A percentile compares a stretch with the other conserved stretches of the same genome.
Conservation (phyloP, 1,140 invertebrate genomes). For the Zaprionus taronus region DNA sequence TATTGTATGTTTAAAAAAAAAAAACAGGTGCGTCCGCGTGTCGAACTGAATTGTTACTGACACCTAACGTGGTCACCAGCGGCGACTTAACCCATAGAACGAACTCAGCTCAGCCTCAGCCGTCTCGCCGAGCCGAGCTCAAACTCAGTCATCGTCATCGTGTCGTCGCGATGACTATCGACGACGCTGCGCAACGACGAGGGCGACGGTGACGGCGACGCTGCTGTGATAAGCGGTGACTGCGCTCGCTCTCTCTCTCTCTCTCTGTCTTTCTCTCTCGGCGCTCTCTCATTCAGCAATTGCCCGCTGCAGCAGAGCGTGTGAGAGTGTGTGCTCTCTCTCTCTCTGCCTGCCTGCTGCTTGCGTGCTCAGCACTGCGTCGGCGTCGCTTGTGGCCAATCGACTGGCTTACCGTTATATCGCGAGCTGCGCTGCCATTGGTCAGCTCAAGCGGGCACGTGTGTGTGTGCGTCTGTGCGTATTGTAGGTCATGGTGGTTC, state of each 20-base stretch:
- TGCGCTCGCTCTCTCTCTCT: slow-evolving; percentile 5
- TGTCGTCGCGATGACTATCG: slow-evolving; percentile 23
- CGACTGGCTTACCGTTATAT: slow-evolving; percentile 34
- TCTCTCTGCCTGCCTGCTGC: slow-evolving; percentile 17
- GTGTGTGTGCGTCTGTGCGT: neutral
- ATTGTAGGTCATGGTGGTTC: slow-evolving; percentile 51
- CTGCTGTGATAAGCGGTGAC: slow-evolving; percentile 35
- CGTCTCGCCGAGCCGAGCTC: slow-evolving; percentile 38
- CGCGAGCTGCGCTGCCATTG: slow-evolving; percentile 23
- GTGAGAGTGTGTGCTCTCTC: neutral
- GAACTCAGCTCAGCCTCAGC: slow-evolving; percentile 1
- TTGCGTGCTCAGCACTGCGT: slow-evolving; percentile 10
- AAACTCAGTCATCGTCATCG: slow-evolving; percentile 32
- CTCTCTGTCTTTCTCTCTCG: neutral
- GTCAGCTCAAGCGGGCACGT: neutral
- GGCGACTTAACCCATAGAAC: slow-evolving; percentile 65
- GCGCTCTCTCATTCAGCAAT: slow-evolving; percentile 42
- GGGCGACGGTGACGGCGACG: neutral
- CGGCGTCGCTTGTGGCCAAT: slow-evolving; percentile 42
- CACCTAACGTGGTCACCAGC: slow-evolving; percentile 72
- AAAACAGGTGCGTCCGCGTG: slow-evolving; percentile 66
- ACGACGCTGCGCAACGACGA: slow-evolving; percentile 2
- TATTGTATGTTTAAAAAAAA: slow-evolving; percentile 48
- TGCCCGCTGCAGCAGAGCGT: neutral
- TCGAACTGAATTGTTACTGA: slow-evolving; percentile 79